Evolutionary conservation across 2,113 vertebrate species (phyloP).

Genomic region (Hypomesus transpacificus): DNA sequence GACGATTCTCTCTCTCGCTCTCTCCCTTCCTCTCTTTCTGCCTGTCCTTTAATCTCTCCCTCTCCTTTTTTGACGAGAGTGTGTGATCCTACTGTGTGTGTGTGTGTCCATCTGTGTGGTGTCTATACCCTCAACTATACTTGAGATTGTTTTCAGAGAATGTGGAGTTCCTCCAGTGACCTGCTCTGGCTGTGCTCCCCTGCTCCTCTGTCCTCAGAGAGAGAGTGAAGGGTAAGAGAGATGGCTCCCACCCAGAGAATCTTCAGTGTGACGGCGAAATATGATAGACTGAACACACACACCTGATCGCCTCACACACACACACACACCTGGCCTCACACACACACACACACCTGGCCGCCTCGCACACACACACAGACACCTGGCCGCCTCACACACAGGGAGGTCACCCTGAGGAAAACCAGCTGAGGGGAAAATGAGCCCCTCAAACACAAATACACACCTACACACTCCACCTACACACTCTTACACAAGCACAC

Average conservation of each 20-base stretch:
- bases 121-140: too few relatives aligned
- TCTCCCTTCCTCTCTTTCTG: neutral
- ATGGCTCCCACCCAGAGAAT: too few relatives aligned
- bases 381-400: conserved; percentile 3
- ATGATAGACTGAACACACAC: too few relatives aligned
- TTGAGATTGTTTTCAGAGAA: too few relatives aligned
- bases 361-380: conserved; percentile 3
- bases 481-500: conserved; percentile 30
- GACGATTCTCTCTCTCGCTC: conserved; percentile 9
- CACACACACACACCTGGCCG: neutral
- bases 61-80: neutral
- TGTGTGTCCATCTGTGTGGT: neutral
- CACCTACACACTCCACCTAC: neutral
- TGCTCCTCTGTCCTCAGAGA: too few relatives aligned
- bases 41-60: neutral
- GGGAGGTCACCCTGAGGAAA: conserved; percentile 40
- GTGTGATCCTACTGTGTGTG: neutral
- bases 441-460: conserved; percentile 30
- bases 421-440: conserved; percentile 55
- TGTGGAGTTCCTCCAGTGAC: too few relatives aligned
- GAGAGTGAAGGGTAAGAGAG: too few relatives aligned
- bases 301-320: too few relatives aligned
- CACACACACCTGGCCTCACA: too few relatives aligned
- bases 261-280: too few relatives aligned
- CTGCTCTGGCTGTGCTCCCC: too few relatives aligned